Base-by-base conservation (phyloP, 2,113 vertebrate genomes). In the Tenebrosternarchus preto region DNA sequence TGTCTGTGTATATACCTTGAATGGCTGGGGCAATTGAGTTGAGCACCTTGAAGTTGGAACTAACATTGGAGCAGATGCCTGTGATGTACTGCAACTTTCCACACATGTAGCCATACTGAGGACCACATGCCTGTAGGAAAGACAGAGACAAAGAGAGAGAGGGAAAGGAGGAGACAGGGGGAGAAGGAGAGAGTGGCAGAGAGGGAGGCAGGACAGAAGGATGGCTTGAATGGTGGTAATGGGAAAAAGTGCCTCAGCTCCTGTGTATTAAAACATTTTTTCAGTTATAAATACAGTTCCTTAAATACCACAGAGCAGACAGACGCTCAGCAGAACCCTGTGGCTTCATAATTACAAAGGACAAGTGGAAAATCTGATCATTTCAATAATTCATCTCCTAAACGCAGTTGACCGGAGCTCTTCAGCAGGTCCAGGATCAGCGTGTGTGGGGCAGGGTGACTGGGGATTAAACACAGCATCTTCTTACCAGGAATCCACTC, bases 71-170 rank as follows among this genome's bases (percentile, higher is more conserved):
- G 70, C 98, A 99, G 80, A 98, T 94, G 46, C 98, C 98, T 12
- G 96, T 95, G 83, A 96, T 97, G 80, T 95, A 98, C 89, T 96
- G 95, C 89, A 96, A 87, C 80, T 93, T 92, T 36, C 97, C 97
- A 83, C 98, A 99, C 89, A 95, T 95, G 83, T 98, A 98, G 72
- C 96, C 96, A 50, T 98, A 99, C 84, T 98, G 95, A 68, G 98
- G 98, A 74, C 96, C 97, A 83, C 98, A 98, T 25, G 98, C 96
- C 98, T 99, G 89, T 50, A 76, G 7, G 11, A 29, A 8, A 43
- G 31, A 24, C 11, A 46, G 22, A 20, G 16, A 67, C 31, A 36
- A 7, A 36, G 64, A 15, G 60, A 63, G 64, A 67, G 31, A 27
- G 56, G 33, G 25, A 57, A 16, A 29, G 57, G 29, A 57, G n/a